Percentiles rank a stretch among this genome's conserved stretches.
These are phyloP conservation scores for Carcinoscorpius rotundicauda DNA, from an alignment of 1,140 invertebrate species.

Conservation along the genomic window DNA sequence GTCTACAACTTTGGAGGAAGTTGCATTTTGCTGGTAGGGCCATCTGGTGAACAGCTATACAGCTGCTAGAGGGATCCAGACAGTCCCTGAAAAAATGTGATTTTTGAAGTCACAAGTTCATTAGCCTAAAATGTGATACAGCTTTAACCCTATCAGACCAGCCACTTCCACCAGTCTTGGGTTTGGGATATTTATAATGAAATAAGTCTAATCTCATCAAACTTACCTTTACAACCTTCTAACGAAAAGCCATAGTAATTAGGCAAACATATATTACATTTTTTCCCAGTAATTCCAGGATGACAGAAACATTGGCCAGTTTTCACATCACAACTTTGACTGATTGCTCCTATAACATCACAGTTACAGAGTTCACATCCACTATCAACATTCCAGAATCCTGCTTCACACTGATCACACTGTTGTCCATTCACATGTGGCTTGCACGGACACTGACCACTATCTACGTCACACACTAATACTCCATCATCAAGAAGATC, in stretches of 20 bases:
- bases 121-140: too few species aligned
- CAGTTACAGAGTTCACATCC: slow-evolving; percentile 73
- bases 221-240: slow-evolving; percentile 54
- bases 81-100: too few species aligned
- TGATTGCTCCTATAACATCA: slow-evolving; percentile 66
- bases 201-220: background rate
- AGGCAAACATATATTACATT: slow-evolving; percentile 68
- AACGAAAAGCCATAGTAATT: slow-evolving; percentile 79
- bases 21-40: too few species aligned
- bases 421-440: slow-evolving; percentile 73
- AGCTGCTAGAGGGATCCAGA: too few species aligned
- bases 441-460: slow-evolving; percentile 74
- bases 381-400: slow-evolving; percentile 67
- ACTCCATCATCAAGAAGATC: slow-evolving; percentile 46
- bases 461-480: slow-evolving; percentile 55
- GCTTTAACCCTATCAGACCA: too few species aligned
- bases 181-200: background rate
- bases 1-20: too few species aligned
- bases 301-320: slow-evolving; percentile 75
- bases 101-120: too few species aligned
- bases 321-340: slow-evolving; percentile 60
- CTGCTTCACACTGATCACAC: slow-evolving; percentile 77
- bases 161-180: background rate
- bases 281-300: slow-evolving; percentile 65
- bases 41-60: too few species aligned